Conservation (phyloP, 2,888 invertebrate species). For the Rugalucina vietnamica region DNA sequence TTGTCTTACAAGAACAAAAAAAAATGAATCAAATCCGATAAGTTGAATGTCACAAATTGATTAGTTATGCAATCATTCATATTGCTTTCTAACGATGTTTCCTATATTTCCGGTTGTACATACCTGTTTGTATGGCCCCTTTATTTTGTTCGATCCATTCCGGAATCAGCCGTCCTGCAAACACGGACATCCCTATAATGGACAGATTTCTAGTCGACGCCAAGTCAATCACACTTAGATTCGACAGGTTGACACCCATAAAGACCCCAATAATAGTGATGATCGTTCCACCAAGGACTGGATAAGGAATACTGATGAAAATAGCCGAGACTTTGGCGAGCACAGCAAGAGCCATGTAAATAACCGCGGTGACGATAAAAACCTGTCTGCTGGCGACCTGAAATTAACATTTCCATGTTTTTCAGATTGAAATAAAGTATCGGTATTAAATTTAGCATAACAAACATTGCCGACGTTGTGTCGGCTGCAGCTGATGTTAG, state of each 20-base stretch:
- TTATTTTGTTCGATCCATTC: slow-evolving; percentile 66
- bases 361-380: slow-evolving; percentile 42
- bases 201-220: slow-evolving; percentile 91
- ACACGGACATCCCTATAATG: slow-evolving; percentile 91
- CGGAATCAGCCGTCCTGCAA: slow-evolving; percentile 89
- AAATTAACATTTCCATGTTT: too few relatives aligned
- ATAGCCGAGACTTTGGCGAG: slow-evolving; percentile 51
- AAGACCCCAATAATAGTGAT: slow-evolving; percentile 57
- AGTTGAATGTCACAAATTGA: too few relatives aligned
- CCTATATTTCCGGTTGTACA: too few relatives aligned
- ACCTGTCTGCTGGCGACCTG: slow-evolving; percentile 57
- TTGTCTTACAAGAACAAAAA: too few relatives aligned
- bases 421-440: too few relatives aligned
- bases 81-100: too few relatives aligned
- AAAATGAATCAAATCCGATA: too few relatives aligned
- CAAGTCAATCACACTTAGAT: slow-evolving; percentile 85
- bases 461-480: too few relatives aligned
- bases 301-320: slow-evolving; percentile 56
- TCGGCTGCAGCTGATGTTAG: too few relatives aligned
- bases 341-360: slow-evolving; percentile 49
- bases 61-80: too few relatives aligned
- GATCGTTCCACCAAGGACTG: slow-evolving; percentile 49
- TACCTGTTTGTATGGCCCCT: slow-evolving; percentile 66
- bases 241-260: slow-evolving; percentile 56
- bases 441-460: too few relatives aligned